Evolutionary conservation across 1,140 invertebrate species (phyloP), one percentile per base, ranked within the genome.

Genomic region (Drosophila carrolli): DNA sequence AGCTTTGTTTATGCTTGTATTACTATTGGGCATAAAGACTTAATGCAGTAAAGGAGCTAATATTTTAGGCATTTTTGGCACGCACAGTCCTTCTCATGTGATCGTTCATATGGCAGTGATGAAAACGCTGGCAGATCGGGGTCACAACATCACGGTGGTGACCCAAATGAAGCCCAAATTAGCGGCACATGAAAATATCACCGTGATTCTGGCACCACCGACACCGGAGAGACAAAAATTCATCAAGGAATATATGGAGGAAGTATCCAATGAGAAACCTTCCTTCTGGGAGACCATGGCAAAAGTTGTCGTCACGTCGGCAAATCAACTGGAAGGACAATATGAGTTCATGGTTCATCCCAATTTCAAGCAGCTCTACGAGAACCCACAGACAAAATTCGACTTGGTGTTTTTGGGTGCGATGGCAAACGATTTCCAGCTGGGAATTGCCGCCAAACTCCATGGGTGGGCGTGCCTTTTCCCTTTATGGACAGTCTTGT

Each of bases 141-240:
- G 91, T 8, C 91, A 92, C 63, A 86, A 92, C 54, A 62, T 92
- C 4, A 92, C 91, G 0, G 81, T 92, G 27, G 78, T 92, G 4
- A 50, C 60, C 11, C 66, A 73, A 44, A 1, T 81, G 32, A 48
- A 73, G 8, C 90, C 89, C 2, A 84, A 50, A 16, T 35, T 91
- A 2, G 72, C 32, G 41, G 4, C 37, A 1, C 78, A 81, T 16
- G 72, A 81, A 11, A 71, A 90, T 10, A 79, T 91, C 1, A 68
- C 86, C 7, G 14, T 78, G 11, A 77, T 91, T 23, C 14, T 90
- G 16, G 62, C 89, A 5, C 78, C 80, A 0, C 23, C 71, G 0
- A 54, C 73, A 0, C 62, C 73, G 0, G 85, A 80, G 5, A 56
- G 73, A 10, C 46, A 78, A 10, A 14, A 14, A 2, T 23, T 51